These are phyloP conservation scores for Psix sp. DNA, from an alignment of 1,140 invertebrate genomes.

Conservation along the genomic window DNA sequence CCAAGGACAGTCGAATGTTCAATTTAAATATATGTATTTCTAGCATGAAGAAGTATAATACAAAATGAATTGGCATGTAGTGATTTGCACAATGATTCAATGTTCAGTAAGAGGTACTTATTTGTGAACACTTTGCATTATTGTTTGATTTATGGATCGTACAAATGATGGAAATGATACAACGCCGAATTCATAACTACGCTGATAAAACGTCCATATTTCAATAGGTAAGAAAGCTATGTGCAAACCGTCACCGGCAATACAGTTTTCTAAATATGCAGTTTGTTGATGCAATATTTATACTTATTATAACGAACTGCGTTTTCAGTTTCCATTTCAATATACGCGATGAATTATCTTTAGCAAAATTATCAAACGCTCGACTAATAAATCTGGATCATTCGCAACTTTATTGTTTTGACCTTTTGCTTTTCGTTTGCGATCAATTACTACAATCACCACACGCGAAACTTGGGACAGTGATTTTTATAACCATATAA, in stretches of 20 bases:
- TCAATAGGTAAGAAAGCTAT: constrained; percentile 21
- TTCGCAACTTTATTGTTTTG: constrained; percentile 21
- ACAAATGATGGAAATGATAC: constrained; percentile 50
- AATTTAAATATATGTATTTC: constrained; percentile 49
- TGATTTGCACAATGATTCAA: constrained; percentile 58
- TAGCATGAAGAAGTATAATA: constrained; percentile 46
- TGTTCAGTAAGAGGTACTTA: constrained; percentile 56
- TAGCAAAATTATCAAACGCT: constrained; percentile 24
- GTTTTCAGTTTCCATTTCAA: constrained; percentile 48
- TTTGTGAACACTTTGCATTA: constrained; percentile 58
- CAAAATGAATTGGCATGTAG: constrained; percentile 55
- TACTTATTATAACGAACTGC: constrained; percentile 25
- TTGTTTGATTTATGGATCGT: constrained; percentile 54
- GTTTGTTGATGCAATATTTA: constrained; percentile 32
- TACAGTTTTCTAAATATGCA: constrained; percentile 51
- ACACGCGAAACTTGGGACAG: too few species aligned
- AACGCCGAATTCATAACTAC: constrained; percentile 49
- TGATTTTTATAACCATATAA: too few species aligned
- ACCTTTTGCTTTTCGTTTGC: constrained; percentile 22
- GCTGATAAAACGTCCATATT: constrained; percentile 49
- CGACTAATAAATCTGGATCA: constrained; percentile 41
- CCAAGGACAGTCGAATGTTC: constrained; percentile 37
- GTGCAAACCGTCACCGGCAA: not conserved
- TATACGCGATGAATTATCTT: constrained; percentile 36
- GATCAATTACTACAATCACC: not conserved